These are phyloP conservation scores for Parotocinclus haroldoi DNA, from an alignment of 2,797 vertebrate genomes.

Conservation along the genomic window DNA sequence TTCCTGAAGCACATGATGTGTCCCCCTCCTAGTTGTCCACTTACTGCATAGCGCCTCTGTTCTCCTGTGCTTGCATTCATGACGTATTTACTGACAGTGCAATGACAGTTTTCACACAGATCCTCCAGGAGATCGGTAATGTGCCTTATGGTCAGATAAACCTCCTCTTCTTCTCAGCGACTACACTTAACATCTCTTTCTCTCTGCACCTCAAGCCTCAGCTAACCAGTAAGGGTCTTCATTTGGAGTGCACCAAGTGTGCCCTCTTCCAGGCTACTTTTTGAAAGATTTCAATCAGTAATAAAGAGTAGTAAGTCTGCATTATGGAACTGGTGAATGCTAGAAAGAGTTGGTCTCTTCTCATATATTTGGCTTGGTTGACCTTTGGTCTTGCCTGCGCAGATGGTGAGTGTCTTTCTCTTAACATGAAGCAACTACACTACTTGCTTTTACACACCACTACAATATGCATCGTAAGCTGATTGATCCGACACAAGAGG, in stretches of 20 bases:
- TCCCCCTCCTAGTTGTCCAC: slow-evolving; percentile 23
- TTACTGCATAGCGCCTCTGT: slow-evolving; percentile 34
- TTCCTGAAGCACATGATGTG: slow-evolving; percentile 4
- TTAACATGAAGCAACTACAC: neutral
- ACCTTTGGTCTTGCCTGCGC: slow-evolving; percentile 18
- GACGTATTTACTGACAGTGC: slow-evolving; percentile 72
- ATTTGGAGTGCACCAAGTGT: slow-evolving; percentile 21
- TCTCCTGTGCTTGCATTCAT: slow-evolving; percentile 56
- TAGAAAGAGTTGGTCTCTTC: slow-evolving; percentile 22
- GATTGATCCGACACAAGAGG: no score
- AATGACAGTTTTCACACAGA: slow-evolving; percentile 81
- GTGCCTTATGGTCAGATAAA: slow-evolving; percentile 68
- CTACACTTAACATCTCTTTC: no score
- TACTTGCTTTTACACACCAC: slow-evolving; percentile 22
- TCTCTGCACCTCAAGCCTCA: no score
- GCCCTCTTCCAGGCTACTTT: no score
- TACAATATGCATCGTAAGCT: slow-evolving; percentile 2
- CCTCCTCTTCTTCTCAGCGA: no score
- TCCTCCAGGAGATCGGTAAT: slow-evolving; percentile 69
- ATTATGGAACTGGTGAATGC: slow-evolving; percentile 24
- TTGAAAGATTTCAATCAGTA: slow-evolving; percentile 6
- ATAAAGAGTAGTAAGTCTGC: slow-evolving; percentile 16
- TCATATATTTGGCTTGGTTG: slow-evolving; percentile 36
- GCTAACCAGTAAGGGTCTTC: slow-evolving; percentile 2
- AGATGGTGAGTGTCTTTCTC: slow-evolving; percentile 40